Evolutionary conservation across 2,888 invertebrate species (phyloP), one percentile per base, ranked within the genome.

Genomic region (Drosophila affinis): DNA sequence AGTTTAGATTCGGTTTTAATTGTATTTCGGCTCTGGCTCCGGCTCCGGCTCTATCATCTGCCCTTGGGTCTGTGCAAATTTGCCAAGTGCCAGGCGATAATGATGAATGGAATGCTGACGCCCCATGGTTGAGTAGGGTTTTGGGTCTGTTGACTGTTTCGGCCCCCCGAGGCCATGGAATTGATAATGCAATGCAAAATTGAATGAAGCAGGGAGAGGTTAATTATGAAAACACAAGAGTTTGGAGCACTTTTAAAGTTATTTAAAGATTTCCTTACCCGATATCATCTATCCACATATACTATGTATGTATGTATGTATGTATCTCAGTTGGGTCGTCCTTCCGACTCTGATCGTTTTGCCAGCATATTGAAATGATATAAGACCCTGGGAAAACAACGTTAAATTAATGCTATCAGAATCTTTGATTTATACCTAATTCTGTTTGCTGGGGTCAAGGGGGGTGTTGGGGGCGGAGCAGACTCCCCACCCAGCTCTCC

Each of bases 1-100:
- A 78, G 81, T 68, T 83, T 67, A 72, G 83, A 87, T 82, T 81
- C 68, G 79, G 68, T 78, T 87, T 82, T 82, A 82, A 82, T 82
- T 82, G 85, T 87, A 55, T 81, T 72, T 74, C 64, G 58, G 65
- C 74, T 70, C n/a, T 32, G 32, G 49, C 10, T 21, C 46, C 21
- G 39, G 39, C 9, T 27, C 55, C 2, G 3, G 21, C 21, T 21
- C 21, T 21, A 21, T 21, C 49, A 44, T 49, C n/a, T 44, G 29
- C 45, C 18, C 39, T 49, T 49, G 60, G 17, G 53, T 62, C 65
- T 74, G 46, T 68, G 76, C 48, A 80, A 76, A 83, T 86, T 86
- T 80, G 64, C 73, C 68, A 72, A 75, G 55, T 65, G 81, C 62
- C 83, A 58, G 55, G 64, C 67, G 52, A 56, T 14, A 77, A 57